These are phyloP conservation scores for Mercenaria mercenaria DNA, from an alignment of 1,140 invertebrate species.

Conservation along the genomic window DNA sequence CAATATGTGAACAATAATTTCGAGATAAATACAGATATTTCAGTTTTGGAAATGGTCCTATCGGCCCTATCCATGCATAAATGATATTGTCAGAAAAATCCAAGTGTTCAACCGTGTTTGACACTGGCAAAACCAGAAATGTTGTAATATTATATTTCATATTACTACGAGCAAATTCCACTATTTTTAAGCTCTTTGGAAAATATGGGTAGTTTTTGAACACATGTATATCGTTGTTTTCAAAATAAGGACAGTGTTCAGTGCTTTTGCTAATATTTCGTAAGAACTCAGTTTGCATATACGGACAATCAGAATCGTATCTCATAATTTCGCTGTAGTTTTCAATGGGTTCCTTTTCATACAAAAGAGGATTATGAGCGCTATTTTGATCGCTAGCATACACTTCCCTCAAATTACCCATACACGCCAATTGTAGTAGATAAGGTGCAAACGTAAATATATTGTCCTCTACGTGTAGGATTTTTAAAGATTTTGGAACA, in stretches of 20 bases:
- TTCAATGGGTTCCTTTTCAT: neutral
- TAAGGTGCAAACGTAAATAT: slow-evolving; percentile 47
- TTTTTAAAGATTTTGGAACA: slow-evolving; percentile 40
- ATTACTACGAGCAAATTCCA: slow-evolving; percentile 6
- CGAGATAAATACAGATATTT: slow-evolving; percentile 35
- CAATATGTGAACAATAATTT: slow-evolving; percentile 29
- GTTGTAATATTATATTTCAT: neutral
- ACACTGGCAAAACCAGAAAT: neutral
- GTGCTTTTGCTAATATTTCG: neutral
- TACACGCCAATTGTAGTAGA: slow-evolving; percentile 11
- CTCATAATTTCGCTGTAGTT: neutral
- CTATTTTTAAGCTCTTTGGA: neutral
- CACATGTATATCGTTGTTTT: neutral
- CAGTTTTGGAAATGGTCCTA: slow-evolving; percentile 16
- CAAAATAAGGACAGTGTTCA: neutral
- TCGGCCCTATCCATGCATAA: neutral
- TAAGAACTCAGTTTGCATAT: neutral
- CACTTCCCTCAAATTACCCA: neutral
- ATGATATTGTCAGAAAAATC: slow-evolving; percentile 20
- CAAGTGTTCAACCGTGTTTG: neutral
- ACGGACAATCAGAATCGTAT: neutral
- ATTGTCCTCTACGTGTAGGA: slow-evolving; percentile 28
- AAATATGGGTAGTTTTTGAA: too few relatives aligned
- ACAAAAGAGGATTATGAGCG: neutral
- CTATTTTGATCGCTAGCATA: slow-evolving; percentile 4